These are phyloP conservation scores for Ferrisia virgata DNA, from an alignment of 2,888 invertebrate genomes.

Conservation along the genomic window DNA sequence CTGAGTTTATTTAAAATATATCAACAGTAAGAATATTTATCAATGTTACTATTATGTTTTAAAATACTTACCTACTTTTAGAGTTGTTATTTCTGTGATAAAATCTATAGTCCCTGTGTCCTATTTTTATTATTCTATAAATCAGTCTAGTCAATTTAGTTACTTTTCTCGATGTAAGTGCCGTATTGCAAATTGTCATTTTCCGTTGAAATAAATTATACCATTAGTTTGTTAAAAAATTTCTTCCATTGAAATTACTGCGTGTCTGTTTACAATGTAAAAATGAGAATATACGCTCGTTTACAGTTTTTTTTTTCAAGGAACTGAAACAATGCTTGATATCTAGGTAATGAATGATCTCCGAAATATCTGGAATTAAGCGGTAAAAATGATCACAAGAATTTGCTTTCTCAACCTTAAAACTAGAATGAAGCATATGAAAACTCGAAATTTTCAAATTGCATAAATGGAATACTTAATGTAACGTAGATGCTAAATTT, in stretches of 20 bases:
- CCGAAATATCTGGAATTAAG: no score
- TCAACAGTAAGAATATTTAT: not conserved
- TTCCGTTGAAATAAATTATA: not conserved
- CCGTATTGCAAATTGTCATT: constrained; percentile 20
- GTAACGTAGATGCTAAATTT: no score
- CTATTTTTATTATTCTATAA: constrained; percentile 29
- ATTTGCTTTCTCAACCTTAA: no score
- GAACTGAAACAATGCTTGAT: no score
- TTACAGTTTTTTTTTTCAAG: no score
- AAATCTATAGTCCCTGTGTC: not conserved
- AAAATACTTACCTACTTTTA: not conserved
- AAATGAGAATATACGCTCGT: no score
- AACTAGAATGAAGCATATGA: no score
- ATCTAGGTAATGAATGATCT: no score
- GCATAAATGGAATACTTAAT: no score
- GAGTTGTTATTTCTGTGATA: constrained; percentile 33
- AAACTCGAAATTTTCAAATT: no score
- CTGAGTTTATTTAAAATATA: not conserved
- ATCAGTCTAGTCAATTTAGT: constrained; percentile 32
- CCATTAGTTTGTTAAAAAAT: constrained; percentile 26
- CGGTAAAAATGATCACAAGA: no score
- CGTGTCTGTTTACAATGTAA: no score
- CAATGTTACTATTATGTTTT: not conserved
- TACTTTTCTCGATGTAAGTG: not conserved
- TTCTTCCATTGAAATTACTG: not conserved